Conservation (phyloP, 1,140 invertebrate genomes). For the Physella acuta region DNA sequence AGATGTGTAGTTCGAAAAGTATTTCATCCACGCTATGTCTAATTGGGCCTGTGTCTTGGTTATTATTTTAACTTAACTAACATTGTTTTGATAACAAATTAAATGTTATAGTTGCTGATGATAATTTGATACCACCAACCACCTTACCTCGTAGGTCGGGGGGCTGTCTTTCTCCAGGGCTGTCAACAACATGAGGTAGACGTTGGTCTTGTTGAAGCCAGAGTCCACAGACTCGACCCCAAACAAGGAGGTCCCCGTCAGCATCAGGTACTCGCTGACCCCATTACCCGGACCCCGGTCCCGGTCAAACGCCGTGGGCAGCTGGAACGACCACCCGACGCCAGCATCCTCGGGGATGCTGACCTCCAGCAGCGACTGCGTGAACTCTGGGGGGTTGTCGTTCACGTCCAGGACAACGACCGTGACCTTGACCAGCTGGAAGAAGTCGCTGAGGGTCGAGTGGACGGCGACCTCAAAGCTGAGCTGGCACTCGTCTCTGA, state of each 20-base stretch:
- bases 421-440: constrained; percentile 62
- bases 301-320: constrained; percentile 35
- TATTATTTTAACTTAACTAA: too few species aligned
- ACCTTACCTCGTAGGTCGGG: constrained; percentile 32
- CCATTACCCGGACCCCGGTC: constrained; percentile 31
- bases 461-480: constrained; percentile 32
- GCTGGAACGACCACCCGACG: constrained; percentile 19
- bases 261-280: constrained; percentile 34
- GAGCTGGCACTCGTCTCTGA: constrained; percentile 26
- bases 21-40: too few species aligned
- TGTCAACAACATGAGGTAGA: constrained; percentile 33
- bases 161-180: constrained; percentile 36
- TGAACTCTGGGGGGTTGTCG: constrained; percentile 85
- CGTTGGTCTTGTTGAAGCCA: constrained; percentile 34
- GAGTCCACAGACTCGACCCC: constrained; percentile 32
- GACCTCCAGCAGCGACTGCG: constrained; percentile 70
- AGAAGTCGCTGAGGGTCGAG: constrained; percentile 14
- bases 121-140: neutral
- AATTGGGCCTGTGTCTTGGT: too few species aligned
- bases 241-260: constrained; percentile 33
- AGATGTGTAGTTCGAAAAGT: too few species aligned
- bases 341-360: constrained; percentile 33
- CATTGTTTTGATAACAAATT: too few species aligned
- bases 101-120: too few species aligned
- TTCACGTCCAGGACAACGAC: constrained; percentile 87